These are phyloP conservation scores for Pungitius pungitius DNA, from an alignment of 2,113 vertebrate genomes.

Conservation along the genomic window DNA sequence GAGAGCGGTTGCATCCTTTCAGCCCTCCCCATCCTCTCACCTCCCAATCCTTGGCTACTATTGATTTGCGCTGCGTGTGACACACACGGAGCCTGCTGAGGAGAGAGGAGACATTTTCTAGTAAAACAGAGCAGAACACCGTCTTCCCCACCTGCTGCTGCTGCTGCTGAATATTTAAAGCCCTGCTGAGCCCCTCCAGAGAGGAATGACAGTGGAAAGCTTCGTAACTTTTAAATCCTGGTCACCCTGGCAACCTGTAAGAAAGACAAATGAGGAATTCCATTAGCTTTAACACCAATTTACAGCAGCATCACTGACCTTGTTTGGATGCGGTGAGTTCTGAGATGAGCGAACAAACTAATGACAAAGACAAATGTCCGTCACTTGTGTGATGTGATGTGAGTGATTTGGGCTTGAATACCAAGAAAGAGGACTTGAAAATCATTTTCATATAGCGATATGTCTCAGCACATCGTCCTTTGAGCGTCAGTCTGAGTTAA, in stretches of 20 bases:
- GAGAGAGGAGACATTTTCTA: conserved; percentile 52
- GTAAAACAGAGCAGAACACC: conserved; percentile 30
- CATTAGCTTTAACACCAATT: neutral
- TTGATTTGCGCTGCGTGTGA: conserved; percentile 57
- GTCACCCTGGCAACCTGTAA: neutral
- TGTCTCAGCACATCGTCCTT: neutral
- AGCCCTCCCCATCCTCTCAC: neutral
- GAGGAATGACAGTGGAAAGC: neutral
- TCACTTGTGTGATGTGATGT: too few relatives aligned
- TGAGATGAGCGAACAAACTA: neutral
- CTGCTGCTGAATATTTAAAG: conserved; percentile 62
- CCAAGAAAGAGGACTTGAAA: neutral
- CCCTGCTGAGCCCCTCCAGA: neutral
- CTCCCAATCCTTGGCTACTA: conserved; percentile 2
- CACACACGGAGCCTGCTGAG: conserved; percentile 17
- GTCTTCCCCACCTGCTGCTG: conserved; percentile 52
- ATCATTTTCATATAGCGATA: neutral
- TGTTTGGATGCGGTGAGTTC: neutral
- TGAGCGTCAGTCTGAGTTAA: conserved; percentile 13
- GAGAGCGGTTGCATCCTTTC: neutral
- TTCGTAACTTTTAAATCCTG: neutral
- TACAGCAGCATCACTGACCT: neutral
- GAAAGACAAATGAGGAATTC: neutral
- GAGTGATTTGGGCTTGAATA: neutral
- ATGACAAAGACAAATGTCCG: conserved; percentile 13